A percentile compares a stretch with the other conserved stretches of the same genome.
These are phyloP conservation scores for Siniperca undulata DNA, from an alignment of 2,797 vertebrate genomes.

Conservation along the genomic window DNA sequence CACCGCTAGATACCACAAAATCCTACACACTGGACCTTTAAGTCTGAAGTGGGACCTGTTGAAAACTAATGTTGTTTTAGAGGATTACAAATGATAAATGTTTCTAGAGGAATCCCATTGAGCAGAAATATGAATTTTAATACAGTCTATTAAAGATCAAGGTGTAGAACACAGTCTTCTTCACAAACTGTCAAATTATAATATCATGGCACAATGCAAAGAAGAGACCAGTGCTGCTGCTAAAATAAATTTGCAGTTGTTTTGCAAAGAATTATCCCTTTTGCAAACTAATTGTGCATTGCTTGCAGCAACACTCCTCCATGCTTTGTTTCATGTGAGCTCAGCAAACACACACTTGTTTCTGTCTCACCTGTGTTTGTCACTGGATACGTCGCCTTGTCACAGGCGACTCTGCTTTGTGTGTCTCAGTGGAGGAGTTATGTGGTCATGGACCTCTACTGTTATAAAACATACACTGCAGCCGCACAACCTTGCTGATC, in stretches of 20 bases:
- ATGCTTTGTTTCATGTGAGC: constrained; percentile 32
- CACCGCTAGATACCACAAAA: too few species aligned
- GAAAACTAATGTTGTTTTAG: neutral
- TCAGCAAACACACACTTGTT: constrained; percentile 49
- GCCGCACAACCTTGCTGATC: constrained; percentile 60
- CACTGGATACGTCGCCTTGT: constrained; percentile 57
- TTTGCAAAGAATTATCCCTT: neutral
- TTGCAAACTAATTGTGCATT: neutral
- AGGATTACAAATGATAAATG: neutral
- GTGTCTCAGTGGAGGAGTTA: constrained; percentile 53
- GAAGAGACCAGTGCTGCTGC: too few species aligned
- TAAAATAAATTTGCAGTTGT: neutral
- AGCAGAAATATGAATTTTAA: neutral
- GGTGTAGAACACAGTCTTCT: neutral
- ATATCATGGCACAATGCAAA: neutral
- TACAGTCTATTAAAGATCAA: too few species aligned
- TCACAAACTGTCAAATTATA: neutral
- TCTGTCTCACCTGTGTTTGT: constrained; percentile 71
- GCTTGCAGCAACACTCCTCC: constrained; percentile 13
- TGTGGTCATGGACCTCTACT: constrained; percentile 66
- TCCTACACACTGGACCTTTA: too few species aligned
- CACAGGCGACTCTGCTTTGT: constrained; percentile 50
- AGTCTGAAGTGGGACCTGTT: neutral
- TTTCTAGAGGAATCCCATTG: neutral
- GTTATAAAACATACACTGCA: constrained; percentile 76